These are phyloP conservation scores for Ladona fulva DNA, from an alignment of 1,140 invertebrate species.

Conservation along the genomic window DNA sequence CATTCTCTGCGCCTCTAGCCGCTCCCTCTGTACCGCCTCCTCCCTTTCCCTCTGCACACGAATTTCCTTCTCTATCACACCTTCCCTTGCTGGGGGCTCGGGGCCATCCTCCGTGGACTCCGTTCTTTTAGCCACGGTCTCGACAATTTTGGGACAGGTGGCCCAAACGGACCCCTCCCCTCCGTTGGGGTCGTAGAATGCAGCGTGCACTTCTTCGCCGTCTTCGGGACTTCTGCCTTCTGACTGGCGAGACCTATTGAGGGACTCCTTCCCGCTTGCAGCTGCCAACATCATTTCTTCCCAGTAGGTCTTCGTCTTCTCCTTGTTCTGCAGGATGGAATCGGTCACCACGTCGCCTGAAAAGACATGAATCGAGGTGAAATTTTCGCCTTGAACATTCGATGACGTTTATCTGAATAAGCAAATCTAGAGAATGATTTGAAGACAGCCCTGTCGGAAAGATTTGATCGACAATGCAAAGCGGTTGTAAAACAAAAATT, in stretches of 20 bases:
- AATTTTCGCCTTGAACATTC: too few relatives aligned
- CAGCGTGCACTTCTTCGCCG: slow-evolving; percentile 11
- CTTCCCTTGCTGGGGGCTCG: slow-evolving; percentile 25
- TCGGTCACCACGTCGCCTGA: slow-evolving; percentile 31
- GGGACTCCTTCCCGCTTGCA: slow-evolving; percentile 13
- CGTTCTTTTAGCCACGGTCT: slow-evolving; percentile 17
- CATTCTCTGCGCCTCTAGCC: slow-evolving; percentile 29
- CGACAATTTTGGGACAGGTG: slow-evolving; percentile 19
- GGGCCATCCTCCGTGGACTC: not conserved
- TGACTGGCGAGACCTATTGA: slow-evolving; percentile 31
- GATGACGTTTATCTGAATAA: too few relatives aligned
- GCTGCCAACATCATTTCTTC: slow-evolving; percentile 32
- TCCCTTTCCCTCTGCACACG: slow-evolving; percentile 16
- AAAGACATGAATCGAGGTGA: slow-evolving; percentile 17
- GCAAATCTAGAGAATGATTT: too few relatives aligned
- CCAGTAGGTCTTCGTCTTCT: slow-evolving; percentile 33
- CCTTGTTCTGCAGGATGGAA: slow-evolving; percentile 34
- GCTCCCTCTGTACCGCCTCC: slow-evolving; percentile 31
- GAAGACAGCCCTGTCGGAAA: too few relatives aligned
- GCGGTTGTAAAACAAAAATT: too few relatives aligned
- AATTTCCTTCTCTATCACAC: slow-evolving; percentile 33
- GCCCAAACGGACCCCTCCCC: slow-evolving; percentile 20
- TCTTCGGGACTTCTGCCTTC: slow-evolving; percentile 29
- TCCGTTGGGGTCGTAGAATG: not conserved
- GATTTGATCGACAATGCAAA: too few relatives aligned